Evolutionary conservation across 2,113 vertebrate species (phyloP).

Genomic region (Rousettus leschenaultii): DNA sequence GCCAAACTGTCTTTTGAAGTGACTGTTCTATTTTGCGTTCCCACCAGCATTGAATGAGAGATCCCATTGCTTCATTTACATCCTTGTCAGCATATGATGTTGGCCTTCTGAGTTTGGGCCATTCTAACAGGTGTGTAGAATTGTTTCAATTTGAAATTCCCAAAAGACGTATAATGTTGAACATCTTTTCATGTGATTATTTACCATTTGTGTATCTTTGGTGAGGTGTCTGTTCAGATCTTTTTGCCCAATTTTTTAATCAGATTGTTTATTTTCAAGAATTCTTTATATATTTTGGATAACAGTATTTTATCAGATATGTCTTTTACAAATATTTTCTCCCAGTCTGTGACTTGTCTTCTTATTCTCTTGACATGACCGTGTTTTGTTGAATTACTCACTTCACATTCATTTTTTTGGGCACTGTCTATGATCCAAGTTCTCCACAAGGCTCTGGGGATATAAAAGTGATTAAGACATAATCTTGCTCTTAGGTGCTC

Average conservation of each 20-base stretch:
- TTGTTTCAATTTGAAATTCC: not conserved
- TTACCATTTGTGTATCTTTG: not conserved
- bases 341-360: not conserved
- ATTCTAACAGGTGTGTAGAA: not conserved
- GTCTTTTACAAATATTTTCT: conserved; percentile 5
- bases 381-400: not conserved
- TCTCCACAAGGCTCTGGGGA: not conserved
- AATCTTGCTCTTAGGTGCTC: not conserved
- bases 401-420: not conserved
- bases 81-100: not conserved
- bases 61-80: not conserved
- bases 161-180: not conserved
- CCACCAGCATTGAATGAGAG: not conserved
- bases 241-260: not conserved
- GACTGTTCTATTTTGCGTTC: not conserved
- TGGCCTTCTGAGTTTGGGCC: not conserved
- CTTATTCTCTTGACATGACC: not conserved
- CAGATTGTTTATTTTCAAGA: not conserved
- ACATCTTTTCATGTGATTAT: not conserved
- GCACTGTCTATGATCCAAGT: not conserved
- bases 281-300: not conserved
- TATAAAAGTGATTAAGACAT: not conserved
- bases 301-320: not conserved
- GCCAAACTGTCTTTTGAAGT: not conserved
- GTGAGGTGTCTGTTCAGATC: not conserved